Evolutionary conservation across 35 echinoderm and acorn worm species (phyloP).

Genomic region (Anneissia japonica): DNA sequence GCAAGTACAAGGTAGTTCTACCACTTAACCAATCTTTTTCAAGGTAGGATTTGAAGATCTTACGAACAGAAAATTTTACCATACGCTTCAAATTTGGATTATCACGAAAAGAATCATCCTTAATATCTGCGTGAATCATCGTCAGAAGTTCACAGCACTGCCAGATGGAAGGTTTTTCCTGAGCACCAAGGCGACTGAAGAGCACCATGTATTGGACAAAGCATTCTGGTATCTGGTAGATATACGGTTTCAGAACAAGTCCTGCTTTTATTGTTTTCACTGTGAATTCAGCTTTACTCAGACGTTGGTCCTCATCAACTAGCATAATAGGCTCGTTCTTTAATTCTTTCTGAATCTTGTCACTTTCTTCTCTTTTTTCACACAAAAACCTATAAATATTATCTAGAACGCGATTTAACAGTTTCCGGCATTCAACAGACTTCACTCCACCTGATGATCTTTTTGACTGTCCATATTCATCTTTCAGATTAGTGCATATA

Average conservation of each 20-base stretch:
- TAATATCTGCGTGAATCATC: background rate
- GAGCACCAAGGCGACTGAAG: background rate
- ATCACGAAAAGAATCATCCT: background rate
- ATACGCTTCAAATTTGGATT: background rate
- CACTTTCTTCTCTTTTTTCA: background rate
- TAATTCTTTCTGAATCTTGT: background rate
- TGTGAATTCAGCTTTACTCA: background rate
- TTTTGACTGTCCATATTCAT: background rate
- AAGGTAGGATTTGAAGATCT: background rate
- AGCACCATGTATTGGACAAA: background rate
- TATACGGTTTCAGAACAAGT: background rate
- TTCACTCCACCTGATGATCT: background rate
- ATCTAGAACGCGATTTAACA: background rate
- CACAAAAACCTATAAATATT: background rate
- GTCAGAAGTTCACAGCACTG: background rate
- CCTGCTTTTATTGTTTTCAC: background rate
- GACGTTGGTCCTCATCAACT: background rate
- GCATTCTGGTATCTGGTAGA: background rate
- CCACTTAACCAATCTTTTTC: background rate
- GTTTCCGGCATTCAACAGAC: background rate
- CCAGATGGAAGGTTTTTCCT: background rate
- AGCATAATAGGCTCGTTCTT: background rate
- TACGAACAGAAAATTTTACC: background rate
- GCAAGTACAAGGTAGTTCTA: background rate
- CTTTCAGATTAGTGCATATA: background rate